Percentiles rank a stretch among this genome's conserved stretches.
Conservation (phyloP, 1,140 invertebrate species). For the Trichoplusia ni region DNA sequence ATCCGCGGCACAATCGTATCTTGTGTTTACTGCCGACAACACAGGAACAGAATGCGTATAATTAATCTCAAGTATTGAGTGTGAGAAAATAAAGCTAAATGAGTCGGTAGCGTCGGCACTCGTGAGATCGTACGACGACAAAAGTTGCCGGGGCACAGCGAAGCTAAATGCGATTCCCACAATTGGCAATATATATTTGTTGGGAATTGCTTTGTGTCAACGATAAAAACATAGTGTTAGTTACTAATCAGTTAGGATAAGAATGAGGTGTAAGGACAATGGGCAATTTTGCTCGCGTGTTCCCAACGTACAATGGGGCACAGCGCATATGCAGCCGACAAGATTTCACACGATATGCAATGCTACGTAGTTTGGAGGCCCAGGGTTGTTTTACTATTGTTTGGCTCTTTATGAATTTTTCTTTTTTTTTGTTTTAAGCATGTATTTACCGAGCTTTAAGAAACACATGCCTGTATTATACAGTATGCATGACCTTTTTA, state of each 20-base stretch:
- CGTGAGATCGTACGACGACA: conserved; percentile 66
- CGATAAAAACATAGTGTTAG: conserved; percentile 57
- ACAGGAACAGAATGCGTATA: conserved; percentile 51
- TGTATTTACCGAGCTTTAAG: too few relatives aligned
- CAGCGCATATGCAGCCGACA: conserved; percentile 14
- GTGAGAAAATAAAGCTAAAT: conserved; percentile 64
- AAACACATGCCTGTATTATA: too few relatives aligned
- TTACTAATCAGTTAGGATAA: conserved; percentile 66
- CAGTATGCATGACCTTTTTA: too few relatives aligned
- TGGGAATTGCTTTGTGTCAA: conserved; percentile 65
- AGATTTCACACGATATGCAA: conserved; percentile 43
- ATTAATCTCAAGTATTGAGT: conserved; percentile 60
- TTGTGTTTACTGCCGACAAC: conserved; percentile 17
- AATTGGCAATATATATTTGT: conserved; percentile 53
- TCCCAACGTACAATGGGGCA: conserved; percentile 51
- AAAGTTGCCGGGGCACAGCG: conserved; percentile 40
- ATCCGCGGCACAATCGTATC: conserved; percentile 21
- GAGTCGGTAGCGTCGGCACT: conserved; percentile 48
- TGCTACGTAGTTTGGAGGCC: conserved; percentile 9
- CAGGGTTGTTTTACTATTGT: conserved; percentile 25
- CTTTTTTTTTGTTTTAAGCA: not conserved
- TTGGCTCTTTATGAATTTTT: conserved; percentile 2
- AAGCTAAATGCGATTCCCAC: conserved; percentile 63
- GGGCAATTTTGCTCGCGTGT: conserved; percentile 52
- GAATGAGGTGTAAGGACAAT: conserved; percentile 63